These are phyloP conservation scores for Gibbula magus DNA, from an alignment of 2,888 invertebrate genomes.

Conservation along the genomic window DNA sequence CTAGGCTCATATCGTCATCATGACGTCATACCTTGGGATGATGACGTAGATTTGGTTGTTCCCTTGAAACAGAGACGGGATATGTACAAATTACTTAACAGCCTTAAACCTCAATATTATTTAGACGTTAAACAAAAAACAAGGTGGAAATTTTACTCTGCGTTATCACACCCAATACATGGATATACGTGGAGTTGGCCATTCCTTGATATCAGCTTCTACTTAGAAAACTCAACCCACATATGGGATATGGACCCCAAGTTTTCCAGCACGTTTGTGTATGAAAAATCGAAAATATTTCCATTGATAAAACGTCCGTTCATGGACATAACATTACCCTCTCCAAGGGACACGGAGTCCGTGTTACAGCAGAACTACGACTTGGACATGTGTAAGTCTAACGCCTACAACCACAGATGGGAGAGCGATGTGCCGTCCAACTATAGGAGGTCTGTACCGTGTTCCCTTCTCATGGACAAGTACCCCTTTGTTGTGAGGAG, in stretches of 20 bases:
- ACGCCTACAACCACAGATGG: constrained; percentile 35
- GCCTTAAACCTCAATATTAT: constrained; percentile 29
- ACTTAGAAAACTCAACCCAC: constrained; percentile 42
- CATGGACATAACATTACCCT: constrained; percentile 33
- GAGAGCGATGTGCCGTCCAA: constrained; percentile 10
- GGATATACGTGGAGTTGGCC: constrained; percentile 44
- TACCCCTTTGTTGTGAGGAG: constrained; percentile 43
- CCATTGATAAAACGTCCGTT: constrained; percentile 43
- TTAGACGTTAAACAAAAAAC: constrained; percentile 25
- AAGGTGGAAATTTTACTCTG: constrained; percentile 44
- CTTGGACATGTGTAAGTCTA: constrained; percentile 30
- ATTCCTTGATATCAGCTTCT: constrained; percentile 49
- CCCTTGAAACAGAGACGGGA: constrained; percentile 21
- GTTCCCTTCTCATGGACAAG: constrained; percentile 33
- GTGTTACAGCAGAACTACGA: constrained; percentile 37
- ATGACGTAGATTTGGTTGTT: constrained; percentile 47
- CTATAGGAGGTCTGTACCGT: constrained; percentile 28
- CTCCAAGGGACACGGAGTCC: constrained; percentile 37
- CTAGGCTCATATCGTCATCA: constrained; percentile 51
- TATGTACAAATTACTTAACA: not conserved
- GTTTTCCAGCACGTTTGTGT: constrained; percentile 26
- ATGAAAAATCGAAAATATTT: constrained; percentile 36
- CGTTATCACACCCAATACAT: constrained; percentile 29
- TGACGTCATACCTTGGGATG: constrained; percentile 51
- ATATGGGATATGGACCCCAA: constrained; percentile 42